These are phyloP conservation scores for Psettodes erumei DNA, from an alignment of 2,113 vertebrate genomes.

Conservation along the genomic window DNA sequence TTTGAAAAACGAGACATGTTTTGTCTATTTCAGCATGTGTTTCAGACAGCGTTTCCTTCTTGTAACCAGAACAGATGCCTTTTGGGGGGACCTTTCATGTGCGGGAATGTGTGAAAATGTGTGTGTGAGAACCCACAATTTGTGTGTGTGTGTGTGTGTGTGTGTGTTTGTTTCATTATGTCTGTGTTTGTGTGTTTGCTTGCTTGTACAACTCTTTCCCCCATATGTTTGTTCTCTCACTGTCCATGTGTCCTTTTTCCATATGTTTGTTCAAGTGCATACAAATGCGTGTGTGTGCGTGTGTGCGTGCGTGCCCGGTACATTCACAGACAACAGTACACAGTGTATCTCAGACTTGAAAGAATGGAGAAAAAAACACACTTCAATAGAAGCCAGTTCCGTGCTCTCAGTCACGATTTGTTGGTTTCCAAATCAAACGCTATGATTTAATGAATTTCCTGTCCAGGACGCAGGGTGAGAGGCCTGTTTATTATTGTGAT, in stretches of 20 bases:
- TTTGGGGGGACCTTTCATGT: conserved; percentile 83
- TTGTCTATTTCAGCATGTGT: conserved; percentile 85
- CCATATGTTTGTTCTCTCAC: conserved; percentile 57
- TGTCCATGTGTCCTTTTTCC: conserved; percentile 41
- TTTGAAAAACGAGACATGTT: conserved; percentile 82
- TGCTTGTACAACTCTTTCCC: conserved; percentile 48
- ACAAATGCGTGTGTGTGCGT: conserved; percentile 33
- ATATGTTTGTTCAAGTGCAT: conserved; percentile 63
- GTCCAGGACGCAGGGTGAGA: conserved; percentile 73
- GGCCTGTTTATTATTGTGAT: conserved; percentile 86
- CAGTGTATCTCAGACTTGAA: conserved; percentile 78
- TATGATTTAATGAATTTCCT: conserved; percentile 87
- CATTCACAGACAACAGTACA: conserved; percentile 78
- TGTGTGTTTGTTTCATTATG: conserved; percentile 32
- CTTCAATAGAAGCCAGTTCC: conserved; percentile 81
- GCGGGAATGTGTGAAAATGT: conserved; percentile 72
- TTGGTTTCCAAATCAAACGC: conserved; percentile 85
- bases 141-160: conserved; percentile 42
- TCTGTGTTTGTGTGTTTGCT: conserved; percentile 51
- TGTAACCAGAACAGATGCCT: conserved; percentile 83
- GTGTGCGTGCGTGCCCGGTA: conserved; percentile 58
- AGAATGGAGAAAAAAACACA: conserved; percentile 76
- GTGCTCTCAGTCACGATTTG: conserved; percentile 81
- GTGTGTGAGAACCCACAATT: conserved; percentile 34
- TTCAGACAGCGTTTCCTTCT: conserved; percentile 84